Conservation (phyloP, 2,797 vertebrate genomes). For the Aldrovandia affinis region DNA sequence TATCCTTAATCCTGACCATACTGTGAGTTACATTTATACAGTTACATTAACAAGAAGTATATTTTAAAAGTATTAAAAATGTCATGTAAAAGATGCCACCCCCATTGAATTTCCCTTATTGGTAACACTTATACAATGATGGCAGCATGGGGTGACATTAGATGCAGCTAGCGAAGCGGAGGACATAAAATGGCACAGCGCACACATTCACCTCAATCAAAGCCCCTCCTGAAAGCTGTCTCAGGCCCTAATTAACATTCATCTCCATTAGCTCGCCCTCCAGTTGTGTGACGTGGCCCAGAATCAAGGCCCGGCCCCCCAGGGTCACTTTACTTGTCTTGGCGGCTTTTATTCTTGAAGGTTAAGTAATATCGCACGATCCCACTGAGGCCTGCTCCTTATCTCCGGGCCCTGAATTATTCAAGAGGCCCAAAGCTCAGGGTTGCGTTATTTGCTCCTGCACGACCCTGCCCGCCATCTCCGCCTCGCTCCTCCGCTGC, state of each 20-base stretch:
- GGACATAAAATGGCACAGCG: background rate
- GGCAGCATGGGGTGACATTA: background rate
- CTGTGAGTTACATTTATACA: background rate
- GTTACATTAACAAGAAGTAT: background rate
- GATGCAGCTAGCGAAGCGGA: background rate
- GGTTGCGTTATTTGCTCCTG: constrained; percentile 20
- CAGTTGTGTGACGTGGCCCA: background rate
- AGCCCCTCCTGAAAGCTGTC: background rate
- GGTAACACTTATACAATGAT: background rate
- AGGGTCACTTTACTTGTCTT: constrained; percentile 35
- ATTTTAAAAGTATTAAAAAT: background rate
- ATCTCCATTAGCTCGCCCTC: background rate
- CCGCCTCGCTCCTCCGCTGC: constrained; percentile 18
- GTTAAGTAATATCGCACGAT: constrained; percentile 50
- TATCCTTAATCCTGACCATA: background rate
- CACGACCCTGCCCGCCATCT: background rate
- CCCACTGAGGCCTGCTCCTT: constrained; percentile 47
- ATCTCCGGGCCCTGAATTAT: constrained; percentile 57
- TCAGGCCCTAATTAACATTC: background rate
- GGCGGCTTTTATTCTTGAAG: constrained; percentile 46
- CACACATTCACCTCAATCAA: background rate
- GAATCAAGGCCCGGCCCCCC: background rate
- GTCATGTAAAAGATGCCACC: background rate
- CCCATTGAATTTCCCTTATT: background rate
- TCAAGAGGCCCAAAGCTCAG: constrained; percentile 47